Evolutionary conservation across 2,888 invertebrate genomes (phyloP), one percentile per base, ranked within the genome.

Genomic region (Hedychridium roseum): DNA sequence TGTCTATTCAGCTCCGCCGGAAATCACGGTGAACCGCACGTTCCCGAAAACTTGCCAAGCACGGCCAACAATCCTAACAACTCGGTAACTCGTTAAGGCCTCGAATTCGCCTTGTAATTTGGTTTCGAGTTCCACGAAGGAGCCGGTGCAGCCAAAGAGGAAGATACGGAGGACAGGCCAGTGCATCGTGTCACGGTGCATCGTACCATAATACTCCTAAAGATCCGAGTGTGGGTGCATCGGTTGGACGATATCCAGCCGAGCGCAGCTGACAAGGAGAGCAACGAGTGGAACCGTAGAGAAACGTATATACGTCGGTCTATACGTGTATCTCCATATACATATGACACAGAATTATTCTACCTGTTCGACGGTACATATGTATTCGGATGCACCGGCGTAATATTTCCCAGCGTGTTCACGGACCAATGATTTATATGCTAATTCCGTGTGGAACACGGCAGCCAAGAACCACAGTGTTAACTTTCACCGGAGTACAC

Each of bases 231-330:
- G n/a, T n/a, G n/a, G 43, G 38, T 43, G 53, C 47, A 47, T 52
- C 54, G 53, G 43, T 54, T 62, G 63, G 54, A 65, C 56, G 56
- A 63, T 59, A 63, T 66, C 64, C 73, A 68, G 52, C 68, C 57
- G 54, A 60, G 60, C 62, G 59, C 58, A 45, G 52, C 57, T 52
- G 57, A 56, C 52, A 54, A 54, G 50, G 54, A 54, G 54, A 58
- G 50, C 55, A 53, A 57, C 71, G 63, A 71, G 65, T 66, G 67
- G 65, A 68, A 68, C 69, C 38, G 43, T 30, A 42, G 50, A n/a
- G n/a, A n/a, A n/a, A n/a, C n/a, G n/a, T n/a, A n/a, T n/a, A n/a
- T n/a, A n/a, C n/a, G n/a, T n/a, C n/a, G n/a, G n/a, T n/a, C n/a
- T n/a, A n/a, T n/a, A n/a, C n/a, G n/a, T n/a, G n/a, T n/a, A n/a